Percentiles rank a stretch among this genome's conserved stretches.
phyloP scores from a whole-genome alignment of 2,113 vertebrate species.

The Larimichthys crocea region DNA sequence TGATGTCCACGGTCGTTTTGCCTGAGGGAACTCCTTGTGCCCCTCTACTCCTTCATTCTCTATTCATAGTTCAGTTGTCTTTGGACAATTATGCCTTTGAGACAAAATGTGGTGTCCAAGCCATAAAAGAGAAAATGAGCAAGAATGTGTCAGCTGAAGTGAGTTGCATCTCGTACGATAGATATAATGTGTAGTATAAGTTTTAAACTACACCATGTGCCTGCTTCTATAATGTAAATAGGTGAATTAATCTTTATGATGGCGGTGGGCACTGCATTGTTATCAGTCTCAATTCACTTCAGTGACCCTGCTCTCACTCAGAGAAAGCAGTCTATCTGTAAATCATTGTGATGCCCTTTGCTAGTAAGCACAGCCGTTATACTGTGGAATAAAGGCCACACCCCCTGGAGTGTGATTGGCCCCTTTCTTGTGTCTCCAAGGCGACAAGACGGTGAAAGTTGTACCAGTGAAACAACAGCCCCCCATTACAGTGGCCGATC shows the following conservation, averaged over 20 bases:
- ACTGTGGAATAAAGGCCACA: conserved; percentile 34
- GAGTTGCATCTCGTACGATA: neutral
- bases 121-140: conserved; percentile 19
- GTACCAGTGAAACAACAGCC: conserved; percentile 88
- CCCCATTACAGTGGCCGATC: conserved; percentile 90
- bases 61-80: conserved; percentile 28
- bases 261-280: conserved; percentile 54
- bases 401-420: conserved; percentile 77
- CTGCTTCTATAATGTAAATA: conserved; percentile 3
- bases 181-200: neutral
- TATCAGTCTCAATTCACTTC: conserved; percentile 47
- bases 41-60: neutral
- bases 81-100: conserved; percentile 13
- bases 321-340: conserved; percentile 7
- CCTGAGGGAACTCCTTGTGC: conserved; percentile 10
- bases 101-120: conserved; percentile 1
- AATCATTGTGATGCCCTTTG: conserved; percentile 27
- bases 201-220: neutral
- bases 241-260: neutral
- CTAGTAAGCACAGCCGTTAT: conserved; percentile 4
- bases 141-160: neutral
- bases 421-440: conserved; percentile 87
- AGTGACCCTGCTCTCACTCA: conserved; percentile 35
- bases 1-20: conserved; percentile 29
- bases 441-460: conserved; percentile 91